Percentiles rank a stretch among this genome's conserved stretches.
Conservation (phyloP, 2,888 invertebrate species). For the Diarsia mendica region DNA sequence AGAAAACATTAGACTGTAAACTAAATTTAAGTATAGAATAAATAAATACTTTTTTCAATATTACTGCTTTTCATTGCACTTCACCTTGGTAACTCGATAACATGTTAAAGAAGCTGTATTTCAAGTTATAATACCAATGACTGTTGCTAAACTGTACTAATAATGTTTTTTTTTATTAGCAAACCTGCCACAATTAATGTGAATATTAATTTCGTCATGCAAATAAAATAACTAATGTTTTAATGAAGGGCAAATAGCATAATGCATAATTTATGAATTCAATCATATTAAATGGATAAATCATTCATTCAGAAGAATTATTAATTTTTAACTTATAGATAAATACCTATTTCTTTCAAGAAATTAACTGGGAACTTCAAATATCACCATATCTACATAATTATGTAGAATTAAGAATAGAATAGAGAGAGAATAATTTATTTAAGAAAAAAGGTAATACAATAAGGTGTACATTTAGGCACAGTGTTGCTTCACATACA, state of each 20-base stretch:
- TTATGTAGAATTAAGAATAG: neutral
- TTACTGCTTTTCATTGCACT: conserved; percentile 7
- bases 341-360: no score
- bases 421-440: no score
- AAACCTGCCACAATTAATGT: neutral
- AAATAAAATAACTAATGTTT: neutral
- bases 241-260: neutral
- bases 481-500: no score
- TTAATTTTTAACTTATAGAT: conserved; percentile 7
- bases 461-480: no score
- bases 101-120: neutral
- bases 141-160: neutral
- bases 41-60: conserved; percentile 33
- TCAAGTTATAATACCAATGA: neutral
- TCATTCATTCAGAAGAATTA: neutral
- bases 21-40: conserved; percentile 38
- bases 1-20: conserved; percentile 78
- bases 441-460: no score
- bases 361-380: neutral
- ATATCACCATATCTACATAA: neutral
- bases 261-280: neutral
- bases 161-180: no score
- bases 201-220: neutral
- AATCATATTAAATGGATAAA: neutral
- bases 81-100: neutral